These are phyloP conservation scores for Lepisosteus oculatus DNA, from an alignment of 2,113 vertebrate genomes.

Conservation along the genomic window DNA sequence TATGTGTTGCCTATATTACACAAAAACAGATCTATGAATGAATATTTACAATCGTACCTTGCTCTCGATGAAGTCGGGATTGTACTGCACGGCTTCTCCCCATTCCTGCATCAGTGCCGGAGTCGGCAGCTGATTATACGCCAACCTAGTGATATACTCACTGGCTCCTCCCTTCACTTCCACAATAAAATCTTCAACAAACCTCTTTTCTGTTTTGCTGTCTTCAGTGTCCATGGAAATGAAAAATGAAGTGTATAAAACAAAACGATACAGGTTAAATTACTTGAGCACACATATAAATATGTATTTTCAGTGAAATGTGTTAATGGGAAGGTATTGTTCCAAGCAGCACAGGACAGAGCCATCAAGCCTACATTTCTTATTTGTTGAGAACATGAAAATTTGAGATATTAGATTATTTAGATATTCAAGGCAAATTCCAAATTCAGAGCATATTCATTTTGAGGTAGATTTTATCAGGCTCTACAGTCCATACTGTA, in stretches of 20 bases:
- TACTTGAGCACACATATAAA: no score
- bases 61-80: slow-evolving; percentile 75
- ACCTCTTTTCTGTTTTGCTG: slow-evolving; percentile 31
- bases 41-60: slow-evolving; percentile 62
- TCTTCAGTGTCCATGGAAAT: not conserved
- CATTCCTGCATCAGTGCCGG: slow-evolving; percentile 78
- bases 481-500: no score
- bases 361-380: not conserved
- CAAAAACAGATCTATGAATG: not conserved
- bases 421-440: no score
- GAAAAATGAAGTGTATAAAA: not conserved
- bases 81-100: slow-evolving; percentile 83
- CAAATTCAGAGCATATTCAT: no score
- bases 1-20: no score
- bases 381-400: not conserved
- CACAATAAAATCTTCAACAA: slow-evolving; percentile 75
- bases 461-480: no score
- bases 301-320: no score
- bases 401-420: not conserved
- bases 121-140: slow-evolving; percentile 70
- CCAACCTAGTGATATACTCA: slow-evolving; percentile 65
- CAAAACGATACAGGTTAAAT: no score
- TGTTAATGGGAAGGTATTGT: no score
- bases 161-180: slow-evolving; percentile 78
- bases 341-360: not conserved